Evolutionary conservation across 2,797 vertebrate species (phyloP), one percentile per base, ranked within the genome.

Genomic region (Paguma larvata): DNA sequence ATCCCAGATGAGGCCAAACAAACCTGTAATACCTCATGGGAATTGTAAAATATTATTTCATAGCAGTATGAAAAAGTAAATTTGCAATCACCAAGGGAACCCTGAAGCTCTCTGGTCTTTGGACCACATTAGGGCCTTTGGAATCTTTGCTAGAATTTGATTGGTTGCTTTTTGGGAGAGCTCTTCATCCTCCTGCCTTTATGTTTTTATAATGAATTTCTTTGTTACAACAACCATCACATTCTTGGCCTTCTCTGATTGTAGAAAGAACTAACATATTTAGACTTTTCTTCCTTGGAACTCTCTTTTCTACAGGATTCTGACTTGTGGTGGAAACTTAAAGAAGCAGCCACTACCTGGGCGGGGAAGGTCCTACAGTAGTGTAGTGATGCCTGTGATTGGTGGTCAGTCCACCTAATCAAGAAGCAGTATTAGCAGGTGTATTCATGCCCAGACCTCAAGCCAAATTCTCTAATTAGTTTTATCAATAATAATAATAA

Each of bases 181-280:
- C 21, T 78, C 56, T 67, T 51, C n/a, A 41, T 68, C 11, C 27
- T 5, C 48, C 44, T 80, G 6, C n/a, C 41, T 91, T 91, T 95
- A 44, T 46, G 48, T 56, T 97, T 95, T 79, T 53, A 23, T 48
- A 67, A 83, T 16, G 12, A 34, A 53, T 65, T 95, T 84, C 63
- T 91, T 91, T 87, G 63, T 46, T 19, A 19, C 79, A 34, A 72
- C 21, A 72, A 4, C 46, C 19, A 27, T 94, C 48, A 67, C n/a
- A 83, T 82, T 53, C 13, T 51, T 82, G 53, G n/a, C 41, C 23
- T 87, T 90, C 85, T 94, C 62, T 97, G 77, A 72, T 56, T 85
- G 27, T 53, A 92, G 80, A 78, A 92, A 82, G 53, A 95, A 92
- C 34, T 85, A 72, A 77, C 21, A 2, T 72, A 23, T 68, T 92